Base-by-base conservation (phyloP, 1,140 invertebrate genomes). In the Diachasmimorpha longicaudata region DNA sequence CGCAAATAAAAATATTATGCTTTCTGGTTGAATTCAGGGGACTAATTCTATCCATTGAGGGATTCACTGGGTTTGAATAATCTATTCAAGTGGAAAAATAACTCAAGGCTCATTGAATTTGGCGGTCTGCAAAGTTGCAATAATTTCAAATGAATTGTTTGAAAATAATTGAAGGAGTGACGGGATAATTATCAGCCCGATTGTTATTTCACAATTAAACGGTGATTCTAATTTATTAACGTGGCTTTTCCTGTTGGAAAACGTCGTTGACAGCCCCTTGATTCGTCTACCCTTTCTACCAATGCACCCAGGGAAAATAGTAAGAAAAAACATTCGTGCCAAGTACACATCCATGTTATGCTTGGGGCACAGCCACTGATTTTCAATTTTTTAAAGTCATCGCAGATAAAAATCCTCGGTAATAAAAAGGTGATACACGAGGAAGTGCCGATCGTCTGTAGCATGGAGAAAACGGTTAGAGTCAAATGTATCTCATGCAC, bases 341-440 rank as follows among this genome's bases (percentile, higher is more conserved):
- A 55, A 55, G 48, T 9, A 55, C 19, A 55, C 48, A 55, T 55
- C 48, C 14, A 55, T 16, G n/a, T 42, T 4, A 25, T 25, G 8
- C 8, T 25, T 6, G 23, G 3, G 23, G 10, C 23, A 8, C 10
- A 63, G 58, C 9, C 23, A 4, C 21, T 70, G 39, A 70, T 70
- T 70, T 39, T 68, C 66, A 68, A 39, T 68, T 42, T 42, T 10
- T 37, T 14, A 39, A 52, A 70, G 39, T 16, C 9, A 10, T 37
- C 6, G 14, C 14, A 68, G 71, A 74, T 77, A 80, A 81, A 82
- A 85, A 79, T 58, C 72, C 72, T 74, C 76, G 68, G 44, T 76
- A 37, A 68, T 68, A 63, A 63, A 55, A 63, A 63, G 25, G 31
- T 70, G 74, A 48, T 42, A 69, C n/a, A 69, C 52, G 13, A 74